Evolutionary conservation across 2,113 vertebrate species (phyloP), one percentile per base, ranked within the genome.

Genomic region (Calypte anna): DNA sequence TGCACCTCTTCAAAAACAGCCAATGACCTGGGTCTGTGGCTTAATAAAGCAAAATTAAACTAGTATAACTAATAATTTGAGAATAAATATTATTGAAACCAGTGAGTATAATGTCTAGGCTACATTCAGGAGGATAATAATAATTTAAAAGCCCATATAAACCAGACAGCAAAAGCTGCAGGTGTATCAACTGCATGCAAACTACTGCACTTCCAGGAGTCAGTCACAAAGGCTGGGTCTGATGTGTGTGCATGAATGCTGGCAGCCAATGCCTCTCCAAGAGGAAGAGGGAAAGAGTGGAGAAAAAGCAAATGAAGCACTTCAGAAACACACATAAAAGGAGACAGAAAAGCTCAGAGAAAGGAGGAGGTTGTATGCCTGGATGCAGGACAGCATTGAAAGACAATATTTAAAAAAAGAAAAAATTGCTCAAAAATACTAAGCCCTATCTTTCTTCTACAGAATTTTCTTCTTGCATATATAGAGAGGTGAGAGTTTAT

Each of bases 211-310:
- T 40, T 46, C 21, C 27, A 27, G 19, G 20, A 72, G 3, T 21
- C 44, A 63, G 10, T 23, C 25, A 38, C 58, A 40, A 24, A 54
- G n/a, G 31, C 24, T 55, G 30, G 43, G 30, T 16, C 28, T 69
- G 51, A 10, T 13, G 48, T 55, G 4, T 27, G 15, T 19, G 25
- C 0, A 0, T 0, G 2, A 25, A n/a, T 85, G 23, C 6, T 43
- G 48, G 36, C 62, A 87, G 54, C 36, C 68, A 62, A 79, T 15
- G 55, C 28, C 9, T 89, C n/a, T 67, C 43, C 25, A 33, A 28
- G 9, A 46, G 6, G 59, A 10, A 66, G 24, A 17, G 8, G 7
- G 24, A 24, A 7, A 19, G 25, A 18, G 7, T 6, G 25, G 19
- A 51, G 2, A 1, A 63, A 83, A 90, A 46, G 12, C 38, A 82